Conservation (phyloP, 2,113 vertebrate species). For the Pachyramphus minor region DNA sequence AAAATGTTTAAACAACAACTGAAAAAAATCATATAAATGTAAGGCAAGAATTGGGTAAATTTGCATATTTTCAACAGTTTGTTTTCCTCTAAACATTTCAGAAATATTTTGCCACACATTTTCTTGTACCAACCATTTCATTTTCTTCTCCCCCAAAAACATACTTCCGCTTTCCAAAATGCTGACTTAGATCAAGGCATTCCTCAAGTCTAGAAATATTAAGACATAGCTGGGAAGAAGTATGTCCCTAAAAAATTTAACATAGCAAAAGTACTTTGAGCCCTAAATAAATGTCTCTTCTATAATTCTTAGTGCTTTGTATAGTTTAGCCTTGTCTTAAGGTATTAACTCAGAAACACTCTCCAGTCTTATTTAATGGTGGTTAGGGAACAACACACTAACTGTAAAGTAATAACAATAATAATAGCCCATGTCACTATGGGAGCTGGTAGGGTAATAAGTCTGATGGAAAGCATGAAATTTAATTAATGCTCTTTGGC, state of each 20-base stretch:
- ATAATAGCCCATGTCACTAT: neutral
- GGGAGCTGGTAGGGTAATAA: slow-evolving; percentile 37
- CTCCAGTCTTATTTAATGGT: neutral
- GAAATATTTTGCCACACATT: neutral
- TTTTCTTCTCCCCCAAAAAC: neutral
- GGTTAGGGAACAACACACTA: neutral
- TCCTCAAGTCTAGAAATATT: neutral
- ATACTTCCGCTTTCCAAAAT: neutral
- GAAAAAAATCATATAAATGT: neutral
- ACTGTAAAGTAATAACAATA: slow-evolving; percentile 15
- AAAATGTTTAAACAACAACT: neutral
- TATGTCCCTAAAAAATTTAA: neutral
- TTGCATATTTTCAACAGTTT: neutral
- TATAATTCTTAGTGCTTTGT: neutral
- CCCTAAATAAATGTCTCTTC: neutral
- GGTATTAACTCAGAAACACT: neutral
- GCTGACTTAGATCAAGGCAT: neutral
- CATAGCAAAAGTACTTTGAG: neutral
- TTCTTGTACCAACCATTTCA: neutral
- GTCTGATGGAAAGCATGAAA: slow-evolving; percentile 49
- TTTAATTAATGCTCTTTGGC: slow-evolving; percentile 47
- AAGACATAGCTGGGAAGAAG: neutral
- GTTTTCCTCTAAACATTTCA: neutral
- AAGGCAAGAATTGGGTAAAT: neutral
- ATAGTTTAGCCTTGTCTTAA: neutral